These are phyloP conservation scores for Gymnorhina tibicen DNA, from an alignment of 2,113 vertebrate species.

Conservation along the genomic window DNA sequence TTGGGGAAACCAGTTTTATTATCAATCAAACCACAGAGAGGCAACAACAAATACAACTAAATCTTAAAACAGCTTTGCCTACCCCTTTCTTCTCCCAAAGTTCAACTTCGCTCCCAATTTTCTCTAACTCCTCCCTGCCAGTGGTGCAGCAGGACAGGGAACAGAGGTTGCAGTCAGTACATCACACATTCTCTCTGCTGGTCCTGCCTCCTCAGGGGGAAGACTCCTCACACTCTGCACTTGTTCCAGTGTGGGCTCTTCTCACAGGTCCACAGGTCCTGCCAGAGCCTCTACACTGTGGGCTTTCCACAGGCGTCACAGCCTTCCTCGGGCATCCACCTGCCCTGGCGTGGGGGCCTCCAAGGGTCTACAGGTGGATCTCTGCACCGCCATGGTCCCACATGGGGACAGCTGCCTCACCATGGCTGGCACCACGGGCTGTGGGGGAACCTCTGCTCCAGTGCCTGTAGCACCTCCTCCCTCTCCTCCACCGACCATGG, in stretches of 20 bases:
- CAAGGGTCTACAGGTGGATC: background rate
- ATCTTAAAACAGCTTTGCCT: background rate
- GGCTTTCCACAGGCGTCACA: background rate
- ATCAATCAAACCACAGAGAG: background rate
- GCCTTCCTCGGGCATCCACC: background rate
- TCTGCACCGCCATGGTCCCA: background rate
- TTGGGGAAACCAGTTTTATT: background rate
- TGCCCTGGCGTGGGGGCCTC: background rate
- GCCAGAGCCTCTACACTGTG: background rate
- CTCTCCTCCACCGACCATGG: background rate
- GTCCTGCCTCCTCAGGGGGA: background rate
- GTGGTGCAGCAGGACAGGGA: background rate
- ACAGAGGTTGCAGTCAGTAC: background rate
- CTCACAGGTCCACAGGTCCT: background rate
- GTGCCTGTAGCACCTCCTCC: background rate
- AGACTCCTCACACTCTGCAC: background rate
- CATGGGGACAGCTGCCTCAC: background rate
- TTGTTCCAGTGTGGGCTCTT: background rate
- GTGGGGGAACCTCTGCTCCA: background rate
- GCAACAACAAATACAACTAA: background rate
- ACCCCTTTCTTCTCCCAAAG: background rate
- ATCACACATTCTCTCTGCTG: background rate
- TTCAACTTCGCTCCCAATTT: background rate
- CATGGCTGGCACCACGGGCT: fast-evolving
- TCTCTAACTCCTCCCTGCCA: background rate